phyloP scores from a whole-genome alignment of 2,888 invertebrate genomes.

The Agrotis exclamationis region DNA sequence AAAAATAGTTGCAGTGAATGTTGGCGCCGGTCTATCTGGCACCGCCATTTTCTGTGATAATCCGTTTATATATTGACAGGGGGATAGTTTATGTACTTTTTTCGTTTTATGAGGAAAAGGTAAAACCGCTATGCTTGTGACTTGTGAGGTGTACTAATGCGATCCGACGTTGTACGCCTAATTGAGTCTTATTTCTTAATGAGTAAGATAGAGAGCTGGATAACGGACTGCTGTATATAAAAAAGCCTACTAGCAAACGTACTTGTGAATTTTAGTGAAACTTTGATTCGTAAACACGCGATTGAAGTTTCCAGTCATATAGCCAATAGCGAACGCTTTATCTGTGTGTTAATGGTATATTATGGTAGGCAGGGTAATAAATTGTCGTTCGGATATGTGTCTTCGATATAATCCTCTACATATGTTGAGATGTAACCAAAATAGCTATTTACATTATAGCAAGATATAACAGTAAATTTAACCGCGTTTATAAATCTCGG shows the following conservation, averaged over 20 bases:
- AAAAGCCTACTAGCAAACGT: background rate
- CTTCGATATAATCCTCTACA: conserved; percentile 25
- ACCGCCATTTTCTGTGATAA: conserved; percentile 27
- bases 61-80: conserved; percentile 36
- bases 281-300: background rate
- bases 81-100: conserved; percentile 13
- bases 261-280: background rate
- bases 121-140: conserved; percentile 44
- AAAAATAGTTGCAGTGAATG: conserved; percentile 51
- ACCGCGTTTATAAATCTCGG: conserved; percentile 77
- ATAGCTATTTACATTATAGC: conserved; percentile 61
- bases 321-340: background rate
- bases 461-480: conserved; percentile 72
- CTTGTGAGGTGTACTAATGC: conserved; percentile 22
- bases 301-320: background rate
- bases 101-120: background rate
- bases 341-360: background rate
- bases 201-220: background rate
- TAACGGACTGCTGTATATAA: background rate
- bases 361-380: background rate
- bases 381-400: background rate
- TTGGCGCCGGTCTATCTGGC: conserved; percentile 35
- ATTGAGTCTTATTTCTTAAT: background rate
- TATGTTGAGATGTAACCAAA: conserved; percentile 40
- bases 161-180: too few relatives aligned